Percentiles rank a stretch among this genome's conserved stretches.
Conservation (phyloP, 2,797 vertebrate species). For the Spinus pinus region DNA sequence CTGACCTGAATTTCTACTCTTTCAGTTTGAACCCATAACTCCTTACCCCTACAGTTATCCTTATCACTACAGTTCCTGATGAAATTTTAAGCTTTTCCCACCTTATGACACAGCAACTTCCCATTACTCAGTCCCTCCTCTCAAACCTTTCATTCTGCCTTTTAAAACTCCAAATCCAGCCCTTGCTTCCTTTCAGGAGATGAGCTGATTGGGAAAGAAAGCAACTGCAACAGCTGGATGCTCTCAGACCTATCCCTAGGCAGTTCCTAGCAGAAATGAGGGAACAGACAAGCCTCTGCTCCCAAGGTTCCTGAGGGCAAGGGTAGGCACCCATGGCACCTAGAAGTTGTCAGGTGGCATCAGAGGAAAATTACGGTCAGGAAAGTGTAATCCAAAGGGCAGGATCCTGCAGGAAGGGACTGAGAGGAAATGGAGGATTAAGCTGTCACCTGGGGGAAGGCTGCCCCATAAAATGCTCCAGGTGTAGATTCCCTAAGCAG, state of each 20-base stretch:
- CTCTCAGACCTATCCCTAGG: background rate
- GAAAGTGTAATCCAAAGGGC: background rate
- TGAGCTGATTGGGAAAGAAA: background rate
- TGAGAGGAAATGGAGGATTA: background rate
- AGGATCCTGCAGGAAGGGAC: background rate
- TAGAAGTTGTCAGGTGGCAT: background rate
- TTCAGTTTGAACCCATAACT: background rate
- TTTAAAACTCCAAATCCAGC: background rate
- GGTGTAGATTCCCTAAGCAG: background rate
- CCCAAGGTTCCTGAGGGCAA: background rate
- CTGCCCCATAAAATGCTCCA: background rate
- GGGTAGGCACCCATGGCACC: background rate
- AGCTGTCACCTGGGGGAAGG: background rate
- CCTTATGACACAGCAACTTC: background rate
- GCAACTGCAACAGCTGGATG: background rate
- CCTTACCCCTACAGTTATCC: background rate
- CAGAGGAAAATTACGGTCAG: background rate
- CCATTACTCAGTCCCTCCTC: background rate
- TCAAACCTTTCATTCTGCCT: background rate
- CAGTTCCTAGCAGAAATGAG: background rate
- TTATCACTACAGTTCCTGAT: background rate
- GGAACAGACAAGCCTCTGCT: background rate
- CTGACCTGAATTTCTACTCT: background rate
- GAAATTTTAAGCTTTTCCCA: background rate
- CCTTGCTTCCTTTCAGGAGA: background rate